phyloP scores from a whole-genome alignment of 2,797 vertebrate genomes.

The Clarias platycephalus region DNA sequence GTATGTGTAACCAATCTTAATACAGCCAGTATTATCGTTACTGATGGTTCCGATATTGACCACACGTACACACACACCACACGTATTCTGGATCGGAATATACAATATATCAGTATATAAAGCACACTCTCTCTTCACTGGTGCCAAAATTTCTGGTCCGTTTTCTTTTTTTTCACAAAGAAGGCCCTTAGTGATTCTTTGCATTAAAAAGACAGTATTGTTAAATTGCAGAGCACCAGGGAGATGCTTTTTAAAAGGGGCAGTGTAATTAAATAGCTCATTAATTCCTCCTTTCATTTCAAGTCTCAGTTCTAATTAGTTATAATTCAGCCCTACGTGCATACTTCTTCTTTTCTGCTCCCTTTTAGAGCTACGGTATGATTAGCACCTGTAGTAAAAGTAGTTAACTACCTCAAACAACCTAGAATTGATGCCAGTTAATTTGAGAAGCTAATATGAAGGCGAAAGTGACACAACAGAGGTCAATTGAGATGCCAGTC shows the following conservation, averaged over 20 bases:
- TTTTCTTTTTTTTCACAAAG: not conserved
- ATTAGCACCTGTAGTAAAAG: slow-evolving; percentile 77
- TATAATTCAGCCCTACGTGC: slow-evolving; percentile 21
- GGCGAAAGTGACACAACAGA: slow-evolving; percentile 12
- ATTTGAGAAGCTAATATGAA: slow-evolving; percentile 31
- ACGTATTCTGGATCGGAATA: too few relatives aligned
- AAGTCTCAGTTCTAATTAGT: slow-evolving; percentile 42
- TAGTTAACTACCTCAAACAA: slow-evolving; percentile 73
- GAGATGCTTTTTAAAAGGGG: slow-evolving; percentile 21
- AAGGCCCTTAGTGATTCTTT: not conserved
- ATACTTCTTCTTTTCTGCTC: slow-evolving; percentile 60
- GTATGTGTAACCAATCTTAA: not conserved
- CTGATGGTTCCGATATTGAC: not conserved
- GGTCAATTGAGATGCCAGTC: slow-evolving; percentile 42
- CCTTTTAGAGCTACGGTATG: slow-evolving; percentile 77
- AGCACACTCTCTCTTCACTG: not conserved
- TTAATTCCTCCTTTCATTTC: slow-evolving; percentile 31
- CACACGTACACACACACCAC: not conserved
- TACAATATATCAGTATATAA: not conserved
- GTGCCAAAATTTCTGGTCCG: not conserved
- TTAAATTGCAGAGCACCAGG: slow-evolving; percentile 16
- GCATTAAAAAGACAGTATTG: slow-evolving; percentile 13
- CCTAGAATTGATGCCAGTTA: slow-evolving; percentile 70
- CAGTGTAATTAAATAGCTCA: slow-evolving; percentile 29
- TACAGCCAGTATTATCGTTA: not conserved